Evolutionary conservation across 2,888 invertebrate genomes (phyloP), one percentile per base, ranked within the genome.

Genomic region (Myopa testacea): DNA sequence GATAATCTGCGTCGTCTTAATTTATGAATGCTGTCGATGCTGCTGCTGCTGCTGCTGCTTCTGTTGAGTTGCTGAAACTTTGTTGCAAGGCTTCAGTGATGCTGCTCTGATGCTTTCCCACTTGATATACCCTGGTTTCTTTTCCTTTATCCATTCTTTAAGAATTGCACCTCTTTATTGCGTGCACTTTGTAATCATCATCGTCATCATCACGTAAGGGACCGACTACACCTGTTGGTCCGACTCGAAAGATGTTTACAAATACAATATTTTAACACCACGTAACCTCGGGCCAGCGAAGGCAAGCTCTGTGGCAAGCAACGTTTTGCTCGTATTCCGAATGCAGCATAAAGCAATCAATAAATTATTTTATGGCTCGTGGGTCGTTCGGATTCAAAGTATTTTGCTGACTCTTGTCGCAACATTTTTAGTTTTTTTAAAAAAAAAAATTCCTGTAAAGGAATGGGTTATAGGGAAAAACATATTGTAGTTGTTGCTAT

Each of bases 121-220:
- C 10, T 45, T 45, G 7, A 6, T 45, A 26, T 45, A 45, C 7
- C 45, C 16, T 38, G 0, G 7, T 58, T 71, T 58, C 37, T 3
- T 52, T 10, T 55, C n/a, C 67, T 67, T 38, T 34, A 26, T 19
- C 2, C 8, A 6, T 68, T 40, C 19, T 12, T 40, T 10, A 5
- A 10, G 12, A 4, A 50, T n/a, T 69, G 26, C 14, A 34, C 4
- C 63, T 19, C 63, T 16, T 63, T 65, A 50, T 75, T 67, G 68
- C 75, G 75, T 75, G 75, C 68, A 58, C 58, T 75, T 68, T 67
- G 68, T 60, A 68, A 75, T 68, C 68, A 75, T 34, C 65, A 65
- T 14, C 65, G 38, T 37, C 34, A 62, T 45, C 45, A 45, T 40
- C 71, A n/a, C 38, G 40, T 55, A 65, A 65, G 52, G 26, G n/a